These are phyloP conservation scores for Busseola fusca DNA, from an alignment of 2,888 invertebrate species.

Conservation along the genomic window DNA sequence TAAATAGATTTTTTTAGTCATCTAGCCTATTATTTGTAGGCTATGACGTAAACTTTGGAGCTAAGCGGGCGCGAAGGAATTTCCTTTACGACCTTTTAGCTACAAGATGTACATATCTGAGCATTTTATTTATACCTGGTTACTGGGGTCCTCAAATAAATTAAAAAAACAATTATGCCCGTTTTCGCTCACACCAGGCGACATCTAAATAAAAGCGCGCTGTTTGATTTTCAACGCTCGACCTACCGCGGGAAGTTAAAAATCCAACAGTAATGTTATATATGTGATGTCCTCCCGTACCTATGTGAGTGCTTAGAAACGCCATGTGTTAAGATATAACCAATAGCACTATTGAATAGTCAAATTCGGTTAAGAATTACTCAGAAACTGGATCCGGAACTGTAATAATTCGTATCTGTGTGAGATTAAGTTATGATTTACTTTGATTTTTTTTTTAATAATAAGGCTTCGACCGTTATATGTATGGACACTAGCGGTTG, in stretches of 20 bases:
- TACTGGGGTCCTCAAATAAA: neutral
- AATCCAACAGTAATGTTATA: neutral
- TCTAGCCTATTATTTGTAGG: neutral
- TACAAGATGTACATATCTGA: neutral
- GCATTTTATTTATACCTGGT: neutral
- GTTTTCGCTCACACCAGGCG: neutral
- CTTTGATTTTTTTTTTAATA: conserved; percentile 26
- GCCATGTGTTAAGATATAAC: neutral
- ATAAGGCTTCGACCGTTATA: conserved; percentile 12
- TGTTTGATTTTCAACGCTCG: neutral
- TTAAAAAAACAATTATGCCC: neutral
- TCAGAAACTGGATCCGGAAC: neutral
- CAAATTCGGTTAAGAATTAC: neutral
- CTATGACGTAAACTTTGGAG: neutral
- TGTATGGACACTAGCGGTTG: neutral
- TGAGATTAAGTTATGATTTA: conserved; percentile 14
- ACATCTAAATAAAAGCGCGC: neutral
- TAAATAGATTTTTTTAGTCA: too few species aligned
- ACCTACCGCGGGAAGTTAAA: neutral
- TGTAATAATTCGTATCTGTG: neutral
- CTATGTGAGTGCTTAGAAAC: neutral
- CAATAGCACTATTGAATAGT: neutral
- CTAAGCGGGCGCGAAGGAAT: neutral
- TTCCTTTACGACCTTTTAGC: neutral
- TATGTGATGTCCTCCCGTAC: neutral